Percentiles rank a stretch among this genome's conserved stretches.
phyloP scores from a whole-genome alignment of 2,113 vertebrate species.

The Hyla sarda region DNA sequence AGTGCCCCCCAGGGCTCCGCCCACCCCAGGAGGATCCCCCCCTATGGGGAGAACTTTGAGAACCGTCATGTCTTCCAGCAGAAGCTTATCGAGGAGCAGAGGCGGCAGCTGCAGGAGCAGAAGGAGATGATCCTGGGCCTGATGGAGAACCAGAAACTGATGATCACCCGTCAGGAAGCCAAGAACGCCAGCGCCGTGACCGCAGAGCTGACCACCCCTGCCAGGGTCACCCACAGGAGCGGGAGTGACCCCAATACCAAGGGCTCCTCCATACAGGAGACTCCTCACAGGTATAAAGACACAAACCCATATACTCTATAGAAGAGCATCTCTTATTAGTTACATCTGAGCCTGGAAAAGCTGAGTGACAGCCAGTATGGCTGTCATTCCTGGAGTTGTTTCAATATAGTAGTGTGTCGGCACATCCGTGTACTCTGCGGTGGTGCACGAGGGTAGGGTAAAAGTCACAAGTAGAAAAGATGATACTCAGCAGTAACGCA shows the following conservation, averaged over 20 bases:
- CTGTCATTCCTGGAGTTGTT: too few relatives aligned
- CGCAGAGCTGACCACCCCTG: constrained; percentile 54
- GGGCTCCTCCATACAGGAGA: constrained; percentile 26
- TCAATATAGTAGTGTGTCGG: too few relatives aligned
- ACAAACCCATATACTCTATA: not conserved
- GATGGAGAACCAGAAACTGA: constrained; percentile 75
- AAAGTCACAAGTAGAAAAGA: too few relatives aligned
- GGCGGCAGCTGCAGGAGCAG: constrained; percentile 84
- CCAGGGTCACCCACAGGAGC: constrained; percentile 46
- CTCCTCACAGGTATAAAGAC: constrained; percentile 60
- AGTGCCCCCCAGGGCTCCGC: constrained; percentile 23
- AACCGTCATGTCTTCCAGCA: constrained; percentile 78
- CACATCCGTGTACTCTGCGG: too few relatives aligned
- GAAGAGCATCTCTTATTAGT: not conserved
- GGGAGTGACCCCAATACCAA: not conserved
- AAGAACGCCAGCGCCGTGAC: constrained; percentile 59
- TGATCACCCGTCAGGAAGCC: constrained; percentile 69
- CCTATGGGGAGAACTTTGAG: constrained; percentile 69
- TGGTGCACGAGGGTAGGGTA: too few relatives aligned
- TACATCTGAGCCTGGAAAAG: too few relatives aligned
- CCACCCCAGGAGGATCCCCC: constrained; percentile 57
- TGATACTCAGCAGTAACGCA: too few relatives aligned
- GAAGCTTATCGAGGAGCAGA: constrained; percentile 83
- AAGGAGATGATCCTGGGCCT: constrained; percentile 79
- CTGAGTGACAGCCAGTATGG: too few relatives aligned